Conservation (phyloP, 2,797 vertebrate genomes). For the Philypnodon macrostomus region DNA sequence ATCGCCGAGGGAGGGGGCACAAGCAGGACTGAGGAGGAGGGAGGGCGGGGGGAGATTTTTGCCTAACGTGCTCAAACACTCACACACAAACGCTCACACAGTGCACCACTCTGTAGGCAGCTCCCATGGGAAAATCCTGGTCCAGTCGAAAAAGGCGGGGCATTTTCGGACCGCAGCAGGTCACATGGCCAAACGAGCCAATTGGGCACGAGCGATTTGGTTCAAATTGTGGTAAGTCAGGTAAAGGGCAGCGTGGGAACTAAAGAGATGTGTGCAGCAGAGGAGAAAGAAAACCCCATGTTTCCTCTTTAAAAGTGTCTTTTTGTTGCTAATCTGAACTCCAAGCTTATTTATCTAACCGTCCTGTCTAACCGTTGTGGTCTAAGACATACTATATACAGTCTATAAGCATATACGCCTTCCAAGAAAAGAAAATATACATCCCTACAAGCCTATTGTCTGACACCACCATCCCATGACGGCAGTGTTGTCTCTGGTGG, state of each 20-base stretch:
- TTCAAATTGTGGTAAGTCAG: constrained; percentile 79
- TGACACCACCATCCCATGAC: constrained; percentile 15
- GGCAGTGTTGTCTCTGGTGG: constrained; percentile 11
- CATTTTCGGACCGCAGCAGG: constrained; percentile 50
- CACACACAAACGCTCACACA: constrained; percentile 37
- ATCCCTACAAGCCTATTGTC: constrained; percentile 23
- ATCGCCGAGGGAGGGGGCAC: constrained; percentile 53
- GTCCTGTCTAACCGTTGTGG: constrained; percentile 20
- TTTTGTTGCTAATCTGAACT: constrained; percentile 19
- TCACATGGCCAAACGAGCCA: constrained; percentile 74
- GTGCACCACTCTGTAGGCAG: constrained; percentile 57
- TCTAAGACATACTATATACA: constrained; percentile 39
- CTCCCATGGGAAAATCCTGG: constrained; percentile 83
- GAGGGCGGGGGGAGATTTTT: constrained; percentile 43
- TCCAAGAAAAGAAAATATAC: constrained; percentile 26
- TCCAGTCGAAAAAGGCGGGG: constrained; percentile 66
- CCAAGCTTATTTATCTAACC: constrained; percentile 22
- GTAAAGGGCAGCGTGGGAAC: constrained; percentile 76
- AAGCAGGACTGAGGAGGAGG: constrained; percentile 49
- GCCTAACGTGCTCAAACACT: constrained; percentile 49
- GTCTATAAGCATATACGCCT: constrained; percentile 6
- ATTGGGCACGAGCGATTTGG: constrained; percentile 70
- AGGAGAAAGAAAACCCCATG: constrained; percentile 24
- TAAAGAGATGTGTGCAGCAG: constrained; percentile 27
- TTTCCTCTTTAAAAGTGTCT: constrained; percentile 40